A percentile compares a stretch with the other conserved stretches of the same genome.
These are phyloP conservation scores for Digitonthophagus gazella DNA, from an alignment of 2,888 invertebrate genomes.

Conservation along the genomic window DNA sequence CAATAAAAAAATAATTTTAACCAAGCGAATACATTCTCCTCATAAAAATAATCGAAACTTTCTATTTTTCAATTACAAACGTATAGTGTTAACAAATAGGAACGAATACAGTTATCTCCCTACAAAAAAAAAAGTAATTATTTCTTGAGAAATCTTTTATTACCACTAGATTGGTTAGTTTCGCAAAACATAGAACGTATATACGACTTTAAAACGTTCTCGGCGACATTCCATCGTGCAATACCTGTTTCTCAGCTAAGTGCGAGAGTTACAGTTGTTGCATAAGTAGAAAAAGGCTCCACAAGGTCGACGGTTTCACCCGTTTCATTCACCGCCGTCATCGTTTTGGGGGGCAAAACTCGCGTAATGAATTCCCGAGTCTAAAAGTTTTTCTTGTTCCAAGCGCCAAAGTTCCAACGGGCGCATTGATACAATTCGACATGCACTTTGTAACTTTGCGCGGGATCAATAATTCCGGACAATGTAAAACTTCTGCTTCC, in stretches of 20 bases:
- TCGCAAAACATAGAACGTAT: neutral
- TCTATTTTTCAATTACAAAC: no score
- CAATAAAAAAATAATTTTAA: no score
- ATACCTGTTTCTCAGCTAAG: neutral
- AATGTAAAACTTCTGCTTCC: neutral
- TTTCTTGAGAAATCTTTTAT: neutral
- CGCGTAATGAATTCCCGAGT: neutral
- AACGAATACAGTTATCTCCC: no score
- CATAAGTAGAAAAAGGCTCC: neutral
- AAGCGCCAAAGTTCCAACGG: neutral
- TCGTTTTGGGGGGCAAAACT: no score
- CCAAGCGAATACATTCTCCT: no score
- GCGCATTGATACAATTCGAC: neutral
- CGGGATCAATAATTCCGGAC: neutral
- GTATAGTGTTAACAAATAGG: neutral
- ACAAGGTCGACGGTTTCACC: neutral
- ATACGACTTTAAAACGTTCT: neutral
- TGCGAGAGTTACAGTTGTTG: neutral
- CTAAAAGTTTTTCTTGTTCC: neutral
- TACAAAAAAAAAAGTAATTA: neutral
- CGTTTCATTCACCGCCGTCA: no score
- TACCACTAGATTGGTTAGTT: neutral
- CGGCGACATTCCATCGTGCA: neutral
- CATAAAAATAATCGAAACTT: constrained; percentile 19
- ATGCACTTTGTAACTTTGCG: neutral